A percentile compares a stretch with the other conserved stretches of the same genome.
phyloP scores from a whole-genome alignment of 2,113 vertebrate species.

The Notarius quadriscutis region DNA sequence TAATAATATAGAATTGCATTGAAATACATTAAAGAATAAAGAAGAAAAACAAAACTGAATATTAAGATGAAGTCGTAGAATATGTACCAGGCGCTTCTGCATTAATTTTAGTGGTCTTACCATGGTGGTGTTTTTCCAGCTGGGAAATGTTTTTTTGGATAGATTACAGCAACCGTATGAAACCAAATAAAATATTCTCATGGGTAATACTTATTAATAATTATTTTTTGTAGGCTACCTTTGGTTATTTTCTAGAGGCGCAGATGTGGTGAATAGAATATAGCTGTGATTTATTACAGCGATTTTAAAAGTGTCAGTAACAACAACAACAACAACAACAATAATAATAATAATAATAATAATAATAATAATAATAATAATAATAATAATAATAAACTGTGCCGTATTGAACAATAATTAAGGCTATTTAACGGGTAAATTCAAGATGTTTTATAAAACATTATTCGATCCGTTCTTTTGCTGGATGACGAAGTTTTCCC shows the following conservation, averaged over 20 bases:
- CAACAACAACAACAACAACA: not conserved
- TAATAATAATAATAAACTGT: not conserved
- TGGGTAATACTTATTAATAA: not conserved
- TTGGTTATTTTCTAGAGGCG: too few species aligned
- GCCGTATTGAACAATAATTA: not conserved
- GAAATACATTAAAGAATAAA: slow-evolving; percentile 1
- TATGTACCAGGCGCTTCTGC: not conserved
- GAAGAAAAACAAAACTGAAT: not conserved
- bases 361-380: not conserved
- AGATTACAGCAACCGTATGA: not conserved
- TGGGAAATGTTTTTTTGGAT: not conserved
- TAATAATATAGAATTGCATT: not conserved
- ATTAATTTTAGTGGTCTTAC: not conserved
- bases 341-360: not conserved
- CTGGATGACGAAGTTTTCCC: slow-evolving; percentile 5
- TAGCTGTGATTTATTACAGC: too few species aligned
- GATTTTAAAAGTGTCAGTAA: not conserved
- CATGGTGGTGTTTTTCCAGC: slow-evolving; percentile 6
- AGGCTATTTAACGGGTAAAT: not conserved
- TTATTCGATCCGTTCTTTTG: not conserved
- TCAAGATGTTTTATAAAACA: not conserved
- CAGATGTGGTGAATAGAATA: not conserved
- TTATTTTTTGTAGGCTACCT: not conserved
- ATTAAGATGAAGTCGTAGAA: not conserved
- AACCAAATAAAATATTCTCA: not conserved